These are phyloP conservation scores for Caiman crocodilus DNA, from an alignment of 2,797 vertebrate genomes.

Conservation along the genomic window DNA sequence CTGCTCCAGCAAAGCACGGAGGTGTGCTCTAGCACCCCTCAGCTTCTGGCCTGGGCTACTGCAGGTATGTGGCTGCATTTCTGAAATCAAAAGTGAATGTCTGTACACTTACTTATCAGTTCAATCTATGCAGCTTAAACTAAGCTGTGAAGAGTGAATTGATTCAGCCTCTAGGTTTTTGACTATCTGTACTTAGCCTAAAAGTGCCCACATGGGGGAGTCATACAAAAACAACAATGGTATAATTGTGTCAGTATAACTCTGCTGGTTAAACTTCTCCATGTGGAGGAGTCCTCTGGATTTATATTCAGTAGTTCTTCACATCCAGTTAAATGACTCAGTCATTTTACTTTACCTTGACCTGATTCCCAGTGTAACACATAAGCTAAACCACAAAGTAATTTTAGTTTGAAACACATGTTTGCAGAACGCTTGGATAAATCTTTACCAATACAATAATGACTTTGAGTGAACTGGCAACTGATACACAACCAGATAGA, in stretches of 20 bases:
- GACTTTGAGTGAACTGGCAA: background rate
- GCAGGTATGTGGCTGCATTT: too few species aligned
- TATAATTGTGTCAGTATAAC: fast-evolving
- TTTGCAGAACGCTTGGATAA: fast-evolving
- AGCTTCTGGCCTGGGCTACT: too few species aligned
- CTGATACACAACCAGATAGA: background rate
- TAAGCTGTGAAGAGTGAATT: too few species aligned
- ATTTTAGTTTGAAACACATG: background rate
- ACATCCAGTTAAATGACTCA: background rate
- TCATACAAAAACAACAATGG: fast-evolving
- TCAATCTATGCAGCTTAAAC: too few species aligned
- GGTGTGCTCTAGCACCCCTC: too few species aligned
- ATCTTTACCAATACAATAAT: background rate
- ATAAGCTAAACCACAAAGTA: fast-evolving
- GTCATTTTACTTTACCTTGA: background rate
- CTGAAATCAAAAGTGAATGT: too few species aligned
- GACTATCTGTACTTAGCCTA: fast-evolving
- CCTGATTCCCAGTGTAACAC: background rate
- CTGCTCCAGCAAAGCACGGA: too few species aligned
- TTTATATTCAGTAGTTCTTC: background rate
- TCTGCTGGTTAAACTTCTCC: background rate
- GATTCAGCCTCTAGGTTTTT: too few species aligned
- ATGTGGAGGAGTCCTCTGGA: fast-evolving
- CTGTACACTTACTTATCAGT: too few species aligned
- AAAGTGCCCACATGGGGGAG: background rate